Evolutionary conservation across 2,113 vertebrate species (phyloP).

Genomic region (Zosterops borbonicus): DNA sequence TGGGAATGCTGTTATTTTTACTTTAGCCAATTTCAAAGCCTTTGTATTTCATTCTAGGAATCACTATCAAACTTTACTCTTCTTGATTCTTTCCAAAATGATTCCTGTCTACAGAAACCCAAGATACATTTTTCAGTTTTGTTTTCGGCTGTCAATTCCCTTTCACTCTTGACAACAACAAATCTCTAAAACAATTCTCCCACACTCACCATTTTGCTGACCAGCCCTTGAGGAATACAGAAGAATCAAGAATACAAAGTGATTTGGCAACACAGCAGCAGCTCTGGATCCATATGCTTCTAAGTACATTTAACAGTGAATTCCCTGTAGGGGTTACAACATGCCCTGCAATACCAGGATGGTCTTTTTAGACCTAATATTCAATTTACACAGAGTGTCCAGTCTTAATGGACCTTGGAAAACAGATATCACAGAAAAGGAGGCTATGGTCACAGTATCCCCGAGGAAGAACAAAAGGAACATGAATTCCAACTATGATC

Average conservation of each 20-base stretch:
- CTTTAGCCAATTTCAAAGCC: not conserved
- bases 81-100: not conserved
- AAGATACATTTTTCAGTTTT: conserved; percentile 15
- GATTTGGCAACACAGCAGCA: not conserved
- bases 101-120: not conserved
- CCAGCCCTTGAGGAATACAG: conserved; percentile 3
- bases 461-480: not conserved
- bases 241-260: not conserved
- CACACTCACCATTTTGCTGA: not conserved
- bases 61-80: not conserved
- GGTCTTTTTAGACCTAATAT: not conserved
- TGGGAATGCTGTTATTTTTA: not conserved
- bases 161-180: conserved; percentile 23
- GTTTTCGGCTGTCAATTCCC: not conserved
- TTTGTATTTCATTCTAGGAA: not conserved
- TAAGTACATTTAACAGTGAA: not conserved
- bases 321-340: not conserved
- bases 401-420: not conserved
- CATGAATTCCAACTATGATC: not conserved
- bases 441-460: not conserved
- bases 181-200: conserved; percentile 18
- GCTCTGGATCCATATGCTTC: not conserved
- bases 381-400: not conserved
- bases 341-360: not conserved
- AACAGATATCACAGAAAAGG: not conserved